Conservation (phyloP, 2,113 vertebrate genomes). For the Halcyon senegalensis region DNA sequence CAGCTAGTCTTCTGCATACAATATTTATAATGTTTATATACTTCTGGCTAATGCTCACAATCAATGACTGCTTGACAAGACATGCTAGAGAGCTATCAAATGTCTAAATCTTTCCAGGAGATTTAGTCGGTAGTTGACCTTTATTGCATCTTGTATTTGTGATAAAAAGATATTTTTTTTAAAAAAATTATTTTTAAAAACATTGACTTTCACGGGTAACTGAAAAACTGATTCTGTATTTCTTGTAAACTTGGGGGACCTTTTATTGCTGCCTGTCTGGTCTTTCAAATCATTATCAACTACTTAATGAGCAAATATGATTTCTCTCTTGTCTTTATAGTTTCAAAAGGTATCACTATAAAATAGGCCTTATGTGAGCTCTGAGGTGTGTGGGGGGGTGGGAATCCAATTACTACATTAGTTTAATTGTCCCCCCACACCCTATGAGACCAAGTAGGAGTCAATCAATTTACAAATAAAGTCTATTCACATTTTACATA, state of each 20-base stretch:
- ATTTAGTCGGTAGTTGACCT: conserved; percentile 31
- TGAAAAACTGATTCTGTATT: background rate
- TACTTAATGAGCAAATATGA: conserved; percentile 18
- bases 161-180: background rate
- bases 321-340: background rate
- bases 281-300: conserved; percentile 13
- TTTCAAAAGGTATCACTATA: background rate
- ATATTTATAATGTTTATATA: conserved; percentile 75
- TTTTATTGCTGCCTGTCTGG: background rate
- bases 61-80: conserved; percentile 57
- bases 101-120: conserved; percentile 8
- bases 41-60: conserved; percentile 61
- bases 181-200: background rate
- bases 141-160: conserved; percentile 40
- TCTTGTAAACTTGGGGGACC: background rate
- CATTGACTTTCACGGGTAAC: background rate
- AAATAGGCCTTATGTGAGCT: background rate
- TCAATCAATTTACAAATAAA: conserved; percentile 37
- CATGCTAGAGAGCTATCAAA: conserved; percentile 20
- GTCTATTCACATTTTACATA: background rate
- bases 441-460: background rate
- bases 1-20: conserved; percentile 66
- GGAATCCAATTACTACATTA: conserved; percentile 7
- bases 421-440: conserved; percentile 6
- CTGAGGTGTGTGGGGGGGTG: background rate